These are phyloP conservation scores for Oplegnathus fasciatus DNA, from an alignment of 2,113 vertebrate species.

Conservation along the genomic window DNA sequence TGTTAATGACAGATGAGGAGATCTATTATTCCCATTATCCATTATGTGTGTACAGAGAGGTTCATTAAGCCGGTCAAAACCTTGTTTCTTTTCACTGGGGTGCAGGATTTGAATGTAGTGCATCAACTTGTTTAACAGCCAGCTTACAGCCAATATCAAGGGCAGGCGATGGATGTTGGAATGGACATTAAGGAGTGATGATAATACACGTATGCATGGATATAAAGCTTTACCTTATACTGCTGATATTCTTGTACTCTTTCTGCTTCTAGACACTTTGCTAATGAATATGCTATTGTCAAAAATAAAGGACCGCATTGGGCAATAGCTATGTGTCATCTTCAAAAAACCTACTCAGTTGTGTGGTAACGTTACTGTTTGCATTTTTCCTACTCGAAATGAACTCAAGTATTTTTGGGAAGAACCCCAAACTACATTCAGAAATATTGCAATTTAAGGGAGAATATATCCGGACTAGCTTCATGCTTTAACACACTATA, in stretches of 20 bases:
- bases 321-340: background rate
- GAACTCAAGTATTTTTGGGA: background rate
- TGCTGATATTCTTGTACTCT: background rate
- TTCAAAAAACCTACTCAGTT: background rate
- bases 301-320: background rate
- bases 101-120: background rate
- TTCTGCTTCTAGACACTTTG: background rate
- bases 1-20: background rate
- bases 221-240: background rate
- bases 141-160: background rate
- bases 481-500: background rate
- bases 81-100: background rate
- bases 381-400: background rate
- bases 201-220: background rate
- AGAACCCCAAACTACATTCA: background rate
- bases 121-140: background rate
- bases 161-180: background rate
- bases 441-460: background rate
- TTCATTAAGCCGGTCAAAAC: background rate
- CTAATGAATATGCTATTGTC: background rate
- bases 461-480: background rate
- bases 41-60: no score
- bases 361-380: background rate
- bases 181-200: no score
- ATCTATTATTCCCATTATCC: background rate